Base-by-base conservation (phyloP, 2,888 invertebrate genomes). In the Cotesia congregata region DNA sequence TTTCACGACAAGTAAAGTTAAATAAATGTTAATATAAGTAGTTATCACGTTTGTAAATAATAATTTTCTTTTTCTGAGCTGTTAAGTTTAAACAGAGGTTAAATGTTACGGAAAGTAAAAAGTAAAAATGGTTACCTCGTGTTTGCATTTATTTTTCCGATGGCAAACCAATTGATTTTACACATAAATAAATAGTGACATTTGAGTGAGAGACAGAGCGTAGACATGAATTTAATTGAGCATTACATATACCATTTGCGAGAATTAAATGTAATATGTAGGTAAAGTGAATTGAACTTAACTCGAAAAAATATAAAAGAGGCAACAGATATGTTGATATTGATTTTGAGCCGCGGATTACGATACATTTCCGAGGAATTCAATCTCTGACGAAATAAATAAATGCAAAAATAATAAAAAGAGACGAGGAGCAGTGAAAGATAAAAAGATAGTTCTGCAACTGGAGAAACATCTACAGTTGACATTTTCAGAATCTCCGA, bases 401-500 rank as follows among this genome's bases (percentile, higher is more conserved):
- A 62, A 17, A 17, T 62, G 62, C 1, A 60, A 38, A 30, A 61
- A 59, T 61, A 59, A 72, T 15, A 15, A 73, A 64, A 38, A 71
- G 9, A 60, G 39, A 74, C 38, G 71, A 39, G 39, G 17, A 60
- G 61, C n/a, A 73, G 40, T 65, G 64, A 67, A 20, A 69, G 61
- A 59, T 70, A 74, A 38, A 72, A 74, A 77, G 69, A 38, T 41
- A 71, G 70, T 74, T 30, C 60, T 20, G 67, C 50, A 67, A 30
- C 17, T 7, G 62, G 72, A 40, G 72, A 74, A n/a, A 59, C 61
- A 50, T 50, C 50, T 64, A 59, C 72, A 71, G 84, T 68, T 87
- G 87, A 87, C 87, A 87, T 87, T 87, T 86, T 83, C 84, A 84
- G 85, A 84, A 85, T 86, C 83, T 64, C 72, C 73, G 83, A 50